phyloP scores from a whole-genome alignment of 1,140 invertebrate species.

The Solenopsis invicta region DNA sequence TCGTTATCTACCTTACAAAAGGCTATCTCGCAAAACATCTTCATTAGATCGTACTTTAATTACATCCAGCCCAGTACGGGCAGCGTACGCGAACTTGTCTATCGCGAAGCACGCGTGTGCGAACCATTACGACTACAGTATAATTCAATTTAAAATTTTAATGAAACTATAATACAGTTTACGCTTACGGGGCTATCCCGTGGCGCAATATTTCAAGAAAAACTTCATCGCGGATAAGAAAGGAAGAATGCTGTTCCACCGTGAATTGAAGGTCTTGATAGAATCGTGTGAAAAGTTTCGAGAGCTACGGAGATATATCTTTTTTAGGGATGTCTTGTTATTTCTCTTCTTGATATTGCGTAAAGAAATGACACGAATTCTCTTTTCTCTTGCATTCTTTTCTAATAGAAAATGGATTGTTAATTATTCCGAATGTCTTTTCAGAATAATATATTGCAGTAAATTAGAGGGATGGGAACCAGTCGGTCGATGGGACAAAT shows the following conservation, averaged over 20 bases:
- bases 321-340: neutral
- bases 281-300: slow-evolving; percentile 9
- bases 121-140: neutral
- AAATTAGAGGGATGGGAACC: slow-evolving; percentile 25
- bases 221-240: neutral
- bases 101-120: neutral
- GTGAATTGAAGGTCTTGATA: neutral
- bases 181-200: neutral
- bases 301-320: neutral
- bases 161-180: slow-evolving; percentile 23
- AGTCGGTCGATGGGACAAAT: slow-evolving; percentile 50
- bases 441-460: slow-evolving; percentile 31
- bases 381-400: slow-evolving; percentile 41
- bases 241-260: neutral
- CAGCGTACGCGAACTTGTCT: neutral
- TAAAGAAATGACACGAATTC: slow-evolving; percentile 5
- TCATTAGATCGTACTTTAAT: slow-evolving; percentile 35
- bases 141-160: slow-evolving; percentile 49
- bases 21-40: slow-evolving; percentile 26
- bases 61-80: neutral
- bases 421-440: slow-evolving; percentile 61
- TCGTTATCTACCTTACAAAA: slow-evolving; percentile 6
- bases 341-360: slow-evolving; percentile 8
- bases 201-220: slow-evolving; percentile 15
- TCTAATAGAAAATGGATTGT: slow-evolving; percentile 24